These are phyloP conservation scores for Rhodeus uyekii DNA, from an alignment of 2,797 vertebrate genomes.

Conservation along the genomic window DNA sequence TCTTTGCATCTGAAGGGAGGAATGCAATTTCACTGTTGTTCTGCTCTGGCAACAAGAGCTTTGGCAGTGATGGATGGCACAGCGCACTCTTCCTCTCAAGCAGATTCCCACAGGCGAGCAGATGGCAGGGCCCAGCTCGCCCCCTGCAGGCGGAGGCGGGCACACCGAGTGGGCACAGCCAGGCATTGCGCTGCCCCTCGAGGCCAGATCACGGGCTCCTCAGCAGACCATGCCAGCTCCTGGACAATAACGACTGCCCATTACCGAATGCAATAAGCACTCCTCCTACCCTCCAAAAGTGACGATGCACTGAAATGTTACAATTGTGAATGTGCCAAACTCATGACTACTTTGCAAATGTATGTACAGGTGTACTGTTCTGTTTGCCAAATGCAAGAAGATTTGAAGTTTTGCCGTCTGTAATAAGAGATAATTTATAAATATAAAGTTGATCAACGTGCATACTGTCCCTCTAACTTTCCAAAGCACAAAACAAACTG, in stretches of 20 bases:
- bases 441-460: constrained; percentile 1
- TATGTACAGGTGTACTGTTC: constrained; percentile 65
- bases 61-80: constrained; percentile 73
- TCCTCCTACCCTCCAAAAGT: constrained; percentile 76
- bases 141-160: constrained; percentile 75
- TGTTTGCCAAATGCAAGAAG: constrained; percentile 74
- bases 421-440: constrained; percentile 64
- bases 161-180: constrained; percentile 64
- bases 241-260: constrained; percentile 69
- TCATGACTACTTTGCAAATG: constrained; percentile 71
- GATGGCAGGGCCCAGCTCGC: constrained; percentile 78
- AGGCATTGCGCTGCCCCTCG: constrained; percentile 61
- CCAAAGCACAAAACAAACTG: constrained; percentile 67
- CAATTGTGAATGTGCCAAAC: constrained; percentile 82
- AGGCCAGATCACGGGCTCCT: constrained; percentile 63
- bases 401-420: constrained; percentile 69
- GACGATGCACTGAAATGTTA: constrained; percentile 59
- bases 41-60: constrained; percentile 49
- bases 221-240: constrained; percentile 61
- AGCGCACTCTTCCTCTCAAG: constrained; percentile 67
- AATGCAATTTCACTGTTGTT: constrained; percentile 46
- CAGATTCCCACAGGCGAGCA: constrained; percentile 75
- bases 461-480: constrained; percentile 46
- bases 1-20: constrained; percentile 45
- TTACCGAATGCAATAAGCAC: constrained; percentile 78